Percentiles rank a stretch among this genome's conserved stretches.
Evolutionary conservation across 1,140 invertebrate genomes (phyloP).

Genomic region (Alviniconcha marisindica): DNA sequence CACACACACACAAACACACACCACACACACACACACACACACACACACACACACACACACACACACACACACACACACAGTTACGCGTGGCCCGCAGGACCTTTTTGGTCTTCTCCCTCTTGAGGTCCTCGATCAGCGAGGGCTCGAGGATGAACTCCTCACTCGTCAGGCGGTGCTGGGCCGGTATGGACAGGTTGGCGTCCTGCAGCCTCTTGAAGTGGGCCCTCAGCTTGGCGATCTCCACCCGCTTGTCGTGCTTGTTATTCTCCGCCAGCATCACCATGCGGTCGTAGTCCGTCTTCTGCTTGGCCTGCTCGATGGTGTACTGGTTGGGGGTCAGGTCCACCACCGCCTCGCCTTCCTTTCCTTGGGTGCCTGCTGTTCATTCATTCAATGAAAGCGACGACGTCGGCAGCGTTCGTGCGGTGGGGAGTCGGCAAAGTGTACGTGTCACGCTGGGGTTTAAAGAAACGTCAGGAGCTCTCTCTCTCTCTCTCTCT

Average conservation of each 20-base stretch:
- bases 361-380: too few relatives aligned
- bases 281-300: slow-evolving; percentile 28
- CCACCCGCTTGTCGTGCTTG: background rate
- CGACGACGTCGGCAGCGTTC: too few relatives aligned
- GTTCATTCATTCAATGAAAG: too few relatives aligned
- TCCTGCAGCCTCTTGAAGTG: background rate
- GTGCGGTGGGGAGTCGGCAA: too few relatives aligned
- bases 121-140: background rate
- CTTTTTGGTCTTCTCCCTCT: background rate
- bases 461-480: too few relatives aligned
- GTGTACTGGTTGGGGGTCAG: slow-evolving; percentile 11
- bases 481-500: too few relatives aligned
- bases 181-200: background rate
- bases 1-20: too few relatives aligned
- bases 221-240: background rate
- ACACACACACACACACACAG: background rate
- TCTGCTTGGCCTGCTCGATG: slow-evolving; percentile 37
- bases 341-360: background rate
- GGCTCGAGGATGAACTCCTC: slow-evolving; percentile 17
- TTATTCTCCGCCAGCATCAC: slow-evolving; percentile 13
- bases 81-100: too few relatives aligned
- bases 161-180: background rate
- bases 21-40: background rate
- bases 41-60: slow-evolving; percentile 8
- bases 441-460: too few relatives aligned